These are phyloP conservation scores for Pseudomyrmex concolor DNA, from an alignment of 1,140 invertebrate genomes.

Conservation along the genomic window DNA sequence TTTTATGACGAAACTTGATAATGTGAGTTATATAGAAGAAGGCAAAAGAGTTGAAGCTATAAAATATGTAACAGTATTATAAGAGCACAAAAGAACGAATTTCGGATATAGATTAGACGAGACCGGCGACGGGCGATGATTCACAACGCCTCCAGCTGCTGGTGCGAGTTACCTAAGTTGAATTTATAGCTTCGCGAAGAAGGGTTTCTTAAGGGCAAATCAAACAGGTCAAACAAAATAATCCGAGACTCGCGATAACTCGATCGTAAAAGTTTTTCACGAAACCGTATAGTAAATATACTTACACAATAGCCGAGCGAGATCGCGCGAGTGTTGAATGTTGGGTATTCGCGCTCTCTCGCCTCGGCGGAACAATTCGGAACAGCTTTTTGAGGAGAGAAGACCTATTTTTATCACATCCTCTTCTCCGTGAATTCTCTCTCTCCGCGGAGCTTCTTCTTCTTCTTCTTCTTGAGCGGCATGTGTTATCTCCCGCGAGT, in stretches of 20 bases:
- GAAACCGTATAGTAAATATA: slow-evolving; percentile 1
- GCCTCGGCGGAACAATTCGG: slow-evolving; percentile 3
- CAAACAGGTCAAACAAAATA: slow-evolving; percentile 51
- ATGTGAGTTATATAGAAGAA: no score
- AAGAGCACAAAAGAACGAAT: neutral
- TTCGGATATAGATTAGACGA: neutral
- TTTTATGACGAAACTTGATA: no score
- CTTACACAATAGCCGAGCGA: no score
- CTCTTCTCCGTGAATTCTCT: slow-evolving; percentile 17
- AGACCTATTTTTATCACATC: slow-evolving; percentile 54
- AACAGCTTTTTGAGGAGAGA: neutral
- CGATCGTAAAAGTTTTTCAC: slow-evolving; percentile 38
- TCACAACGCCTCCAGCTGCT: slow-evolving; percentile 29
- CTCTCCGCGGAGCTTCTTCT: slow-evolving; percentile 9
- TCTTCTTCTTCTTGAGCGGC: neutral
- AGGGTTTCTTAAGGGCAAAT: slow-evolving; percentile 11
- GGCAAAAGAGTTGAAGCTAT: no score
- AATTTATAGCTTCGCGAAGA: slow-evolving; percentile 24
- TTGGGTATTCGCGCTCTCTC: neutral
- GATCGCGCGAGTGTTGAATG: neutral
- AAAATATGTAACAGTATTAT: neutral
- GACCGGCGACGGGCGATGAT: slow-evolving; percentile 21
- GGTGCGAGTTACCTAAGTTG: slow-evolving; percentile 29
- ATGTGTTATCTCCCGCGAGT: slow-evolving; percentile 50
- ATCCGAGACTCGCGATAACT: slow-evolving; percentile 39